Evolutionary conservation across 2,888 invertebrate genomes (phyloP), one percentile per base, ranked within the genome.

Genomic region (Eulithis testata): DNA sequence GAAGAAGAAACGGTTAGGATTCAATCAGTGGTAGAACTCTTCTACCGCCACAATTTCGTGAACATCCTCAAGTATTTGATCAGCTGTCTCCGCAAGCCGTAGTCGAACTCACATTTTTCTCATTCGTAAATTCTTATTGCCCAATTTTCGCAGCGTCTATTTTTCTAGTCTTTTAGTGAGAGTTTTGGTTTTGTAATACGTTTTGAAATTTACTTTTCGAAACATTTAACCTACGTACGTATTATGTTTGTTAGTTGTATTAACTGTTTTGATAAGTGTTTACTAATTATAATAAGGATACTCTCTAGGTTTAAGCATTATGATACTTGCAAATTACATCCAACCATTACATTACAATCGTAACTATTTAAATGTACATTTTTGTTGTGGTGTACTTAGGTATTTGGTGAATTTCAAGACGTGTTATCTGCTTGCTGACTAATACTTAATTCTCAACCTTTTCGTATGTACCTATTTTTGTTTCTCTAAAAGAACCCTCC

Each of bases 1-100:
- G 76, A 82, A 31, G 70, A 71, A 14, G 82, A 86, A 50, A 73
- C 74, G 0, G 80, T 90, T 8, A 76, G 73, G n/a, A 86, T 91
- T 45, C 63, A 77, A 36, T 85, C 85, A 2, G 62, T 89, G 0
- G 72, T 80, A 11, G 82, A 88, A 49, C 65, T 90, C 8, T 81
- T 89, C 53, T 66, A 78, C 58, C 76, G 77, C 5, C 70, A 78
- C 4, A 89, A 85, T 64, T 27, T 89, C n/a, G 73, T 86, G 4
- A 79, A 76, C 49, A 73, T 89, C 55, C 72, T 90, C 7, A 82
- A 82, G 66, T 81, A 84, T 73, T 49, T 83, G 4, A 73, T 79
- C 7, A 63, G 72, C 6, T 70, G 68, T 43, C 66, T 83, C 12
- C 70, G 56, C n/a, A 21, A 67, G 6, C 54, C 58, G 55, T 44